phyloP scores from a whole-genome alignment of 1,140 invertebrate species.

The Drosophila quadrilineata region DNA sequence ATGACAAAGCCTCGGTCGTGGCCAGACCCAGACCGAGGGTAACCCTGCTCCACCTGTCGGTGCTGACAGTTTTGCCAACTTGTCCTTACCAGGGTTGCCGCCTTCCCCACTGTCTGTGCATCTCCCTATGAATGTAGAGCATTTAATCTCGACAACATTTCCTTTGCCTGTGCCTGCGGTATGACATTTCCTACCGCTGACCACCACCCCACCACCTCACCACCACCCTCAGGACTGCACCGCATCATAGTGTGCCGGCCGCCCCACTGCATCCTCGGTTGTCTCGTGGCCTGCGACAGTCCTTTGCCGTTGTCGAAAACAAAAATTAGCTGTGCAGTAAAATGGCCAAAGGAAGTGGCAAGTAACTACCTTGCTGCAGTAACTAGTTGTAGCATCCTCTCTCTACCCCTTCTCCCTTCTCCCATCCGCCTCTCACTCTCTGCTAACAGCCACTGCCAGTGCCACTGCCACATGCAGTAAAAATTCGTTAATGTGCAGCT shows the following conservation, averaged over 20 bases:
- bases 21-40: conserved; percentile 42
- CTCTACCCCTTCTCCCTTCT: not conserved
- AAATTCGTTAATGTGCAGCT: conserved; percentile 78
- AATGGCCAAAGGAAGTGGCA: conserved; percentile 76
- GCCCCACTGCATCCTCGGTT: not conserved
- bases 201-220: not conserved
- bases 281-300: conserved; percentile 17
- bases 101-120: not conserved
- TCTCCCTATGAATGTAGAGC: conserved; percentile 40
- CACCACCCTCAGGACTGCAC: not conserved
- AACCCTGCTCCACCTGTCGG: conserved; percentile 46
- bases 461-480: conserved; percentile 62
- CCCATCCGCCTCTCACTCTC: not conserved
- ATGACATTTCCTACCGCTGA: conserved; percentile 69
- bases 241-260: not conserved
- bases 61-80: conserved; percentile 23
- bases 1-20: conserved; percentile 48
- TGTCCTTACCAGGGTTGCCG: not conserved
- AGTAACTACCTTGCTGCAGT: conserved; percentile 66
- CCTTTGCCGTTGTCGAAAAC: conserved; percentile 74
- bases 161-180: conserved; percentile 56
- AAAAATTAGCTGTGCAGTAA: conserved; percentile 75
- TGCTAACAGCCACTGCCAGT: not conserved
- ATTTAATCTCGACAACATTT: conserved; percentile 75
- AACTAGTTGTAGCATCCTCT: conserved; percentile 36